phyloP scores from a whole-genome alignment of 30 jellyfish, hydroid and myxozoan genomes.

The Cassiopea andromeda region DNA sequence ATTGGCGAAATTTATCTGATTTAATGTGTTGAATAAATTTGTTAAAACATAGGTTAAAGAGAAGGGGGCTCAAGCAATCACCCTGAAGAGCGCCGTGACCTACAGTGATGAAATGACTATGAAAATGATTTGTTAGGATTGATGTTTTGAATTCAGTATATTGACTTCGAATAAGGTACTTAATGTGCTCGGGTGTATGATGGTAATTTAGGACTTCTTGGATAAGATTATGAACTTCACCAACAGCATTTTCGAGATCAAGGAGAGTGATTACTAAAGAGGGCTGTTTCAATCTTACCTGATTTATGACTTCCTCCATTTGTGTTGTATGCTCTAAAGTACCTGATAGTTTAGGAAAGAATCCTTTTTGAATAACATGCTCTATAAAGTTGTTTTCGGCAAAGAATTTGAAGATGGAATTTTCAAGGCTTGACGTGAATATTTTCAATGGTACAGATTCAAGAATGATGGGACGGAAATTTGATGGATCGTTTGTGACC shows the following conservation, averaged over 20 bases:
- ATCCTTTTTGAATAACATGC: no score
- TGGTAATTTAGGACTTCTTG: slow-evolving; percentile 4
- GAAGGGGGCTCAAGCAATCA: slow-evolving; percentile 2
- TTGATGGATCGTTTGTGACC: background rate
- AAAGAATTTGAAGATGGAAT: background rate
- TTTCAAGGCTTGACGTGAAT: slow-evolving; percentile 3
- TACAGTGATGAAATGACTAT: background rate
- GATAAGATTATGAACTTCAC: slow-evolving; percentile 1
- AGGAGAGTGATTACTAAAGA: slow-evolving; percentile 20
- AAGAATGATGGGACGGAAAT: slow-evolving; percentile 41
- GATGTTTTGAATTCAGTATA: slow-evolving; percentile 10
- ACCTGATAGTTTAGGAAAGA: background rate
- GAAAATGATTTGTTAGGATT: background rate
- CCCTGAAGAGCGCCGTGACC: slow-evolving; percentile 23
- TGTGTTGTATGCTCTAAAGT: slow-evolving; percentile 22
- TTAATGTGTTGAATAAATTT: slow-evolving; percentile 2
- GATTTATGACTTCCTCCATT: slow-evolving; percentile 20
- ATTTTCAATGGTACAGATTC: slow-evolving; percentile 33
- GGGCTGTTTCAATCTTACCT: slow-evolving; percentile 16
- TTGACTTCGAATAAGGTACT: background rate
- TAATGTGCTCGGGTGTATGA: slow-evolving; percentile 8
- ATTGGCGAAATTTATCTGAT: background rate
- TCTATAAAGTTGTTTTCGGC: slow-evolving; percentile 27
- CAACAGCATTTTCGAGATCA: slow-evolving; percentile 27
- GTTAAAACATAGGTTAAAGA: slow-evolving; percentile 12